Base-by-base conservation (phyloP, 1,140 invertebrate genomes). In the Pinna nobilis region DNA sequence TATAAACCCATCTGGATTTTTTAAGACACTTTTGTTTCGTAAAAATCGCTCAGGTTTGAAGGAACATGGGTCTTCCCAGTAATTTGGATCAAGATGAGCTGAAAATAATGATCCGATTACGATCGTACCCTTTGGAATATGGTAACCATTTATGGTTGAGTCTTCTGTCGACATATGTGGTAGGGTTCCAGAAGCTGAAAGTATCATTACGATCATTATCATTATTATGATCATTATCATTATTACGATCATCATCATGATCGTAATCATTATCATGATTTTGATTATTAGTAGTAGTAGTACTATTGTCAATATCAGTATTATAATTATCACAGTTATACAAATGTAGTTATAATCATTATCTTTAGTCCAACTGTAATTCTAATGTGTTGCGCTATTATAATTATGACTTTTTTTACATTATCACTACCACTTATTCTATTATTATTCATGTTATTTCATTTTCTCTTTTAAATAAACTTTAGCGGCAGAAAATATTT, bases 41-140 rank as follows among this genome's bases (percentile, higher is more conserved):
- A 90, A 69, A 77, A 90, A 90, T 60, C 94, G 87, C 75, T 94
- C 93, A 0, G 94, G 94, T 1, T 91, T 87, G 76, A 94, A 95
- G 32, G 90, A 88, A 49, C 93, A 88, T 0, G 94, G 93, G 85
- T 94, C 91, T 1, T 90, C 89, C 93, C 93, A 95, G 1, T 80
- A 3, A 7, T 76, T 72, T 1, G 79, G 78, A 78, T 90, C 88
- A 50, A 81, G 78, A 51, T 82, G 74, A 20, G 82, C 70, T n/a
- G 70, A 74, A 49, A 81, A 79, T n/a, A 86, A 41, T 59, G 87
- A 85, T n/a, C 82, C 78, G 0, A 88, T 32, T 11, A 90, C 77
- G 6, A 81, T 70, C 15, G 85, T 80, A 30, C 75, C 82, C 57
- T 78, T 76, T 9, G 87, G 88, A 25, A 90, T 79, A 6, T 55